Conservation (phyloP, 2,797 vertebrate species). For the Botia kubotai region DNA sequence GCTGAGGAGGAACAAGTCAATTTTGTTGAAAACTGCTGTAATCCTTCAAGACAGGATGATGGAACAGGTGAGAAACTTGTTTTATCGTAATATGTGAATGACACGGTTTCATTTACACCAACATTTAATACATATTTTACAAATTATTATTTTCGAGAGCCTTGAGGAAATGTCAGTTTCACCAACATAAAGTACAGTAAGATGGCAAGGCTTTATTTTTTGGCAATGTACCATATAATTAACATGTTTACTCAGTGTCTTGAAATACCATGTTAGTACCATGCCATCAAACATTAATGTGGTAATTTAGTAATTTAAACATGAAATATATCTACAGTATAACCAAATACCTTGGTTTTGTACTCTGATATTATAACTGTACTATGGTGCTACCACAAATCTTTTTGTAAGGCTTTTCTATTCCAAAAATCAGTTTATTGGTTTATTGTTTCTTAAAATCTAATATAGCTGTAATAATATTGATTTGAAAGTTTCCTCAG, state of each 20-base stretch:
- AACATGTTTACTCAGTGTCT: too few species aligned
- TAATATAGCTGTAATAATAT: neutral
- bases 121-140: too few species aligned
- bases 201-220: too few species aligned
- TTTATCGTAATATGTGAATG: neutral
- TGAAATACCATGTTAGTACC: too few species aligned
- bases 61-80: conserved; percentile 47
- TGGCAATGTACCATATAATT: too few species aligned
- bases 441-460: neutral
- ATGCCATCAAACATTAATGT: neutral
- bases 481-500: neutral
- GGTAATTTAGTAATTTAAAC: neutral
- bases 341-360: neutral
- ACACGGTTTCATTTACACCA: neutral
- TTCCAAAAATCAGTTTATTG: neutral
- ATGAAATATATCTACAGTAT: neutral
- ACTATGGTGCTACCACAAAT: neutral
- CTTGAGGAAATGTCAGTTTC: neutral
- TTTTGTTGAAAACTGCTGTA: conserved; percentile 19
- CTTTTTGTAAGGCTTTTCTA: neutral
- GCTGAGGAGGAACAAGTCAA: neutral
- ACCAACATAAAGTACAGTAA: neutral
- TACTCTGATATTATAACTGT: neutral
- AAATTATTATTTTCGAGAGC: too few species aligned
- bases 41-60: conserved; percentile 17